A percentile compares a stretch with the other conserved stretches of the same genome.
phyloP scores from a whole-genome alignment of 2,888 invertebrate genomes.

The Caenorhabditis doughertyi region DNA sequence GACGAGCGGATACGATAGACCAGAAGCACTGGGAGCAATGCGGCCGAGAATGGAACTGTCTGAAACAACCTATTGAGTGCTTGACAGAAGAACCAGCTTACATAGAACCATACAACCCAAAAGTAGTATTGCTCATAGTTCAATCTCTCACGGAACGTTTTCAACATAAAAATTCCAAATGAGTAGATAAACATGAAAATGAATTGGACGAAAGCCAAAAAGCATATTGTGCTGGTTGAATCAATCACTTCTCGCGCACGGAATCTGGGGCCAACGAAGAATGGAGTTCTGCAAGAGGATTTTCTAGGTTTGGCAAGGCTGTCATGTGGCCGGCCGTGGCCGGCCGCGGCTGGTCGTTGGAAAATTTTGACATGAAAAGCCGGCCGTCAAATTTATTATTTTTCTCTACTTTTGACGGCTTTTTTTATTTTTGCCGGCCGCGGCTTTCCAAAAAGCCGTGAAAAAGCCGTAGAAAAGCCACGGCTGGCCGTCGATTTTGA shows the following conservation, averaged over 20 bases:
- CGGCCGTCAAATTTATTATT: no score
- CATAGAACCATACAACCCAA: conserved; percentile 17
- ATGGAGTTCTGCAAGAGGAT: conserved; percentile 31
- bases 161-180: conserved; percentile 6
- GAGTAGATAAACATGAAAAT: conserved; percentile 27
- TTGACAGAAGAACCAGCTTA: not conserved
- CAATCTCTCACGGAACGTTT: not conserved
- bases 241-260: conserved; percentile 21
- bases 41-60: conserved; percentile 44
- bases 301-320: no score
- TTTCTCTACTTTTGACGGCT: no score
- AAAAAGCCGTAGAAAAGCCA: no score
- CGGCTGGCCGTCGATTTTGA: no score
- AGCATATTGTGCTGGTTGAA: conserved; percentile 30
- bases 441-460: no score
- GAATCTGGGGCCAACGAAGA: conserved; percentile 20
- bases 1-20: conserved; percentile 31
- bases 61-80: conserved; percentile 1
- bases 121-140: conserved; percentile 22
- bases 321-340: no score
- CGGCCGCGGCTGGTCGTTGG: no score
- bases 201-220: conserved; percentile 13
- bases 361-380: no score
- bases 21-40: conserved; percentile 26
- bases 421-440: no score